Percentiles rank a stretch among this genome's conserved stretches.
phyloP scores from a whole-genome alignment of 2,113 vertebrate genomes.

The Pheucticus melanocephalus region DNA sequence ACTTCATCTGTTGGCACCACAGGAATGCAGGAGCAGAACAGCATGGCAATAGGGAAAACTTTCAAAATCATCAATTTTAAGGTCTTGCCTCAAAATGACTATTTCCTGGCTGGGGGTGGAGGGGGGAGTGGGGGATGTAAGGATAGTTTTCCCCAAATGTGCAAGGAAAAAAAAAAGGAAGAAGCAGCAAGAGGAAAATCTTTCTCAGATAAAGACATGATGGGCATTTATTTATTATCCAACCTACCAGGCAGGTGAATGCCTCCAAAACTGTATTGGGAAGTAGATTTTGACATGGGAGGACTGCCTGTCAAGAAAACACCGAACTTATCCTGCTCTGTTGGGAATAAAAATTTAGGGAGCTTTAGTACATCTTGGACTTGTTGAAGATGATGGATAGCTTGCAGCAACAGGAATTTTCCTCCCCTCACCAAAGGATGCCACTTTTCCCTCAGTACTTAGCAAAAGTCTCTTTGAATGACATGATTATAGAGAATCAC shows the following conservation, averaged over 20 bases:
- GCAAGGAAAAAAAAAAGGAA: background rate
- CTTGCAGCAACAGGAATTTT: slow-evolving; percentile 31
- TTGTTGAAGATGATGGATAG: slow-evolving; percentile 37
- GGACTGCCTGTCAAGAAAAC: background rate
- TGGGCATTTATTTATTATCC: background rate
- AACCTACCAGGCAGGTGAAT: background rate
- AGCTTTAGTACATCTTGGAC: background rate
- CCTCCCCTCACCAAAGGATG: slow-evolving; percentile 23
- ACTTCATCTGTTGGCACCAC: slow-evolving; percentile 68
- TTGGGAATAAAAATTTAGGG: slow-evolving; percentile 31
- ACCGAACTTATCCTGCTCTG: background rate
- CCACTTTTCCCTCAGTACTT: slow-evolving; percentile 47
- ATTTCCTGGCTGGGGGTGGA: slow-evolving; percentile 3
- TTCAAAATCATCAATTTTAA: slow-evolving; percentile 70
- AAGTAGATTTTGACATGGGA: slow-evolving; percentile 8
- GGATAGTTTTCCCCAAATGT: background rate
- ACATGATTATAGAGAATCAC: slow-evolving; percentile 9
- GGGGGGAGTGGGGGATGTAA: background rate
- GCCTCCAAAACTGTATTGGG: background rate
- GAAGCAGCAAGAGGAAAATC: background rate
- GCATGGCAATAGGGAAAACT: slow-evolving; percentile 55
- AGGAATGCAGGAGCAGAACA: slow-evolving; percentile 67
- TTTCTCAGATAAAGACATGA: background rate
- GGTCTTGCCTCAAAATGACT: slow-evolving; percentile 45
- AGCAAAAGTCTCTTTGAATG: slow-evolving; percentile 50